These are phyloP conservation scores for Monomorium pharaonis DNA, from an alignment of 1,140 invertebrate species.

Conservation along the genomic window DNA sequence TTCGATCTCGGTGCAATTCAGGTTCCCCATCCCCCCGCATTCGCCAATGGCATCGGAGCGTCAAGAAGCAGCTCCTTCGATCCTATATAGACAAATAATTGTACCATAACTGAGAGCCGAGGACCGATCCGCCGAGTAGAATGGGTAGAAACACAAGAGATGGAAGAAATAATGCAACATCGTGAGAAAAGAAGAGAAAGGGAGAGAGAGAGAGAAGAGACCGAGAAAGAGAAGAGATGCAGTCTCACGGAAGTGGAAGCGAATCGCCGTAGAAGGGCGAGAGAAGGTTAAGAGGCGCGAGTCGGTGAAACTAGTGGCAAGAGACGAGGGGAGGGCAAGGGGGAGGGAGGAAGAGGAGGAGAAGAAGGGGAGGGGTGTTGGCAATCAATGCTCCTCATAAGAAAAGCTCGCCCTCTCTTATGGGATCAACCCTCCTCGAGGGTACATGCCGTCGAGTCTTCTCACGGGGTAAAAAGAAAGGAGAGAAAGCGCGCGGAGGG, in stretches of 20 bases:
- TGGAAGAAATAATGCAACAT: conserved; percentile 48
- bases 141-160: not conserved
- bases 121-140: not conserved
- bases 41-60: conserved; percentile 4
- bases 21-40: conserved; percentile 17
- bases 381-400: conserved; percentile 85
- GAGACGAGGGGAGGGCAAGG: conserved; percentile 10
- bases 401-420: conserved; percentile 82
- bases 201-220: conserved; percentile 12
- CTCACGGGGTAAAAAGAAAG: conserved; percentile 15
- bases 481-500: conserved; percentile 60
- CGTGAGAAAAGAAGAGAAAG: not conserved
- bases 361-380: conserved; percentile 77
- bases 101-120: conserved; percentile 20
- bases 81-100: conserved; percentile 46
- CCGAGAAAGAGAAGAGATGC: conserved; percentile 4
- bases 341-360: no score
- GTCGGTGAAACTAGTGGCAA: not conserved
- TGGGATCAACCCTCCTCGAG: conserved; percentile 78
- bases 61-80: not conserved
- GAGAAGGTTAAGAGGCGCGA: not conserved
- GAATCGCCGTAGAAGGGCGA: not conserved
- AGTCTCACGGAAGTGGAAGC: not conserved
- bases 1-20: conserved; percentile 37
- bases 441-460: conserved; percentile 63